Base-by-base conservation (phyloP, 2,888 invertebrate genomes). In the Pristionchus japonicus region DNA sequence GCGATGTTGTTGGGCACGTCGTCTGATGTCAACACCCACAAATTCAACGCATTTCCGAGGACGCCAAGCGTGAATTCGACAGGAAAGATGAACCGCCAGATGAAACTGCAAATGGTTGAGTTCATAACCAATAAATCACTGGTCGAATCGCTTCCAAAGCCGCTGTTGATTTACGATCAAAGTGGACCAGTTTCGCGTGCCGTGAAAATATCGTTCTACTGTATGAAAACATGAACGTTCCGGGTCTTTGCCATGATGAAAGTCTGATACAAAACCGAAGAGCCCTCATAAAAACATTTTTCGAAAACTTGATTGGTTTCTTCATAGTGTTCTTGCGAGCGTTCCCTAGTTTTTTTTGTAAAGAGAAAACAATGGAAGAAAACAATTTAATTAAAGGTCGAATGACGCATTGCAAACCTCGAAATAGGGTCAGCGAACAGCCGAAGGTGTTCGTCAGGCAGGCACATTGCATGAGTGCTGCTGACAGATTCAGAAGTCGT, bases 1-100 rank as follows among this genome's bases (percentile, higher is more conserved):
- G 94, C 94, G 74, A 93, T 90, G 89, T 94, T 94, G 90, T 94
- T 94, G 23, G 93, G 91, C 86, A 93, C 91, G 77, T 92, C 93
- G 88, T 92, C 91, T 27, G 92, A 93, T 37, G 92, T 90, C 37
- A 94, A 90, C 34, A 94, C 92, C 91, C 92, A 93, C 31, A 93
- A 89, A 88, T 93, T 94, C 49, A 94, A 88, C 27, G 91, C 90
- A 74, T 94, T 94, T 43, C 94, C 94, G 37, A 94, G 89, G 31
- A 93, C 89, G 6, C 94, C 94, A 27, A 94, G 88, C 3, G 91
- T 88, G 85, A 94, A 93, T 89, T 93, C 92, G 17, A 93, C 87
- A 2, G 94, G 94, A 88, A 94, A 94, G 13, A 94, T 89, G 89
- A 91, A 93, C n/a, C 90, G 91, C 88, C 91, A 90, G 40, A 93